phyloP scores from a whole-genome alignment of 2,888 invertebrate species.

The Dicycla oo region DNA sequence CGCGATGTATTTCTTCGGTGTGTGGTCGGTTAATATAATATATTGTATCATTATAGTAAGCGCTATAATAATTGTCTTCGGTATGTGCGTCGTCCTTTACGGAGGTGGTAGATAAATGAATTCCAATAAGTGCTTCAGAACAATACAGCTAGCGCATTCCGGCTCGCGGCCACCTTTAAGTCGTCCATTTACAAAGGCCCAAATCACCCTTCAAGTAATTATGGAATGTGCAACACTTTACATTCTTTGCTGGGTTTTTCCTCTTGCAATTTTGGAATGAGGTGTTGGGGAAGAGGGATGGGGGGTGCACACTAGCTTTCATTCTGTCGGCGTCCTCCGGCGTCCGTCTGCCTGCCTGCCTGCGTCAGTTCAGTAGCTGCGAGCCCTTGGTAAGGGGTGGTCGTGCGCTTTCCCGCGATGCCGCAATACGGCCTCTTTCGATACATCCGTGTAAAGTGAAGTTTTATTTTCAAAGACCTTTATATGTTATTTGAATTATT shows the following conservation, averaged over 20 bases:
- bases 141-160: constrained; percentile 77
- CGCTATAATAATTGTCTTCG: no score
- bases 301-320: constrained; percentile 77
- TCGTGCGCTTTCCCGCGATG: constrained; percentile 76
- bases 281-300: constrained; percentile 76
- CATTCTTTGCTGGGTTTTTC: constrained; percentile 81
- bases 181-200: constrained; percentile 69
- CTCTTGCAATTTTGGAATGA: constrained; percentile 83
- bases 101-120: constrained; percentile 69
- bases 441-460: constrained; percentile 77
- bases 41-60: no score
- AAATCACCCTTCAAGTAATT: constrained; percentile 76
- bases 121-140: constrained; percentile 65
- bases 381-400: constrained; percentile 81
- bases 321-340: constrained; percentile 76
- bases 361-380: constrained; percentile 80
- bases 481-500: constrained; percentile 68
- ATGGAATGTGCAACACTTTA: constrained; percentile 76
- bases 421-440: constrained; percentile 72
- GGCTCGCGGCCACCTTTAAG: constrained; percentile 68
- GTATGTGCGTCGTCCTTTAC: no score
- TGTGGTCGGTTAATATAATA: no score
- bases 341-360: constrained; percentile 67
- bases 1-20: no score
- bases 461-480: constrained; percentile 72